phyloP scores from a whole-genome alignment of 2,113 vertebrate species.

The Seriola aureovittata region DNA sequence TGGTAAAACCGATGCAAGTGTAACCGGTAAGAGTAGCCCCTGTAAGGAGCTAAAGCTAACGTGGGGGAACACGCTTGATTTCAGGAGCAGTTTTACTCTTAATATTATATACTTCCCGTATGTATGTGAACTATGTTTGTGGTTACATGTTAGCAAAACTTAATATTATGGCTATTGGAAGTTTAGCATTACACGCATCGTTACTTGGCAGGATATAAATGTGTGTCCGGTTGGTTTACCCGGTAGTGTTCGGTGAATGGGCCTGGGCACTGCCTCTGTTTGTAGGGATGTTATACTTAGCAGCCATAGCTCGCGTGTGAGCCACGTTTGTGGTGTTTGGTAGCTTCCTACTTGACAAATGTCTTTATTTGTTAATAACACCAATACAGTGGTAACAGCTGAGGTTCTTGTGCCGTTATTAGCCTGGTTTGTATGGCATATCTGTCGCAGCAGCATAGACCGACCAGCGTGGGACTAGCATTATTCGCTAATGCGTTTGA shows the following conservation, averaged over 20 bases:
- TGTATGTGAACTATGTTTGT: rapidly evolving
- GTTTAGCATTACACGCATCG: rapidly evolving
- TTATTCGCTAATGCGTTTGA: background rate
- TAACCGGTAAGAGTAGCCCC: constrained; percentile 37
- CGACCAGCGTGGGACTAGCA: background rate
- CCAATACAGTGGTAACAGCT: background rate
- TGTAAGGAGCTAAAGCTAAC: constrained; percentile 47
- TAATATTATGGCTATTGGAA: rapidly evolving
- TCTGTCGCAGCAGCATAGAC: background rate
- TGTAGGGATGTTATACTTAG: no score
- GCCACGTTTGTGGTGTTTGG: rapidly evolving
- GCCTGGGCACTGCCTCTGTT: background rate
- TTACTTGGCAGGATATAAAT: background rate
- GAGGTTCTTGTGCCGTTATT: background rate
- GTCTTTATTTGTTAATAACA: background rate
- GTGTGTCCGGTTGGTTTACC: background rate
- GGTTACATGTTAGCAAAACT: rapidly evolving
- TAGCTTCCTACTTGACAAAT: no score
- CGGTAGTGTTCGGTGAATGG: background rate
- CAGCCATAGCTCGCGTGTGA: rapidly evolving
- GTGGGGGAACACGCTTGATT: background rate
- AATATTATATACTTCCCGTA: rapidly evolving
- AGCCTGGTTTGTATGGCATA: background rate
- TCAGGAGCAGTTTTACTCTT: rapidly evolving
- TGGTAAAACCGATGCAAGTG: background rate